These are phyloP conservation scores for Gymnocypris eckloni DNA, from an alignment of 2,797 vertebrate genomes.

Conservation along the genomic window DNA sequence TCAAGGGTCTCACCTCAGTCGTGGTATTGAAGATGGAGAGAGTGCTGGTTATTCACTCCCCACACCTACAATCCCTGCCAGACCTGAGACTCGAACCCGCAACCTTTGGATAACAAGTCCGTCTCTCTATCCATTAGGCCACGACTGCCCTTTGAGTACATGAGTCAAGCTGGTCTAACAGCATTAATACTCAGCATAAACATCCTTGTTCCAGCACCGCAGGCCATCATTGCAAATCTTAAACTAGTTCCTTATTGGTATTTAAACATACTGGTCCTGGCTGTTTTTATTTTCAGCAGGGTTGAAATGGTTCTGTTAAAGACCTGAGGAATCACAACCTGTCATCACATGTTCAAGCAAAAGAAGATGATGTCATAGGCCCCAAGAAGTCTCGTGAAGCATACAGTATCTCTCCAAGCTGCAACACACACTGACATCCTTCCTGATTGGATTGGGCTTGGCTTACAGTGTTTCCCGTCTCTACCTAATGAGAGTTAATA, in stretches of 20 bases:
- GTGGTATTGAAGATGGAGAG: no score
- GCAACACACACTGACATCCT: conserved; percentile 19
- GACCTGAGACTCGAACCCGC: no score
- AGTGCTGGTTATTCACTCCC: no score
- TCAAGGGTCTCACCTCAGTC: no score
- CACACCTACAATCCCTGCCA: no score
- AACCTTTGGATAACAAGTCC: no score
- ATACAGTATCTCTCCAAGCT: background rate
- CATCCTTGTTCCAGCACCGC: background rate
- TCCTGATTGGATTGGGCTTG: conserved; percentile 39
- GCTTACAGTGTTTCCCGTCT: conserved; percentile 35
- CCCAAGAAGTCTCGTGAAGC: background rate
- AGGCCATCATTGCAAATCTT: background rate
- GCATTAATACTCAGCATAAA: background rate
- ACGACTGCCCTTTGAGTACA: background rate
- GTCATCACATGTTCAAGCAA: no score
- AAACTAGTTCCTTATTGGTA: background rate
- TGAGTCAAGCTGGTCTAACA: background rate
- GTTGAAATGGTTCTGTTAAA: background rate
- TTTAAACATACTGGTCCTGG: background rate
- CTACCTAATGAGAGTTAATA: conserved; percentile 38
- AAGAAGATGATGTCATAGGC: background rate
- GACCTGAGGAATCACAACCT: no score
- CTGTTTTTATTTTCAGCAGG: background rate
- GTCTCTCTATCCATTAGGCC: no score